These are phyloP conservation scores for Tinea trinotella DNA, from an alignment of 2,888 invertebrate species.

Conservation along the genomic window DNA sequence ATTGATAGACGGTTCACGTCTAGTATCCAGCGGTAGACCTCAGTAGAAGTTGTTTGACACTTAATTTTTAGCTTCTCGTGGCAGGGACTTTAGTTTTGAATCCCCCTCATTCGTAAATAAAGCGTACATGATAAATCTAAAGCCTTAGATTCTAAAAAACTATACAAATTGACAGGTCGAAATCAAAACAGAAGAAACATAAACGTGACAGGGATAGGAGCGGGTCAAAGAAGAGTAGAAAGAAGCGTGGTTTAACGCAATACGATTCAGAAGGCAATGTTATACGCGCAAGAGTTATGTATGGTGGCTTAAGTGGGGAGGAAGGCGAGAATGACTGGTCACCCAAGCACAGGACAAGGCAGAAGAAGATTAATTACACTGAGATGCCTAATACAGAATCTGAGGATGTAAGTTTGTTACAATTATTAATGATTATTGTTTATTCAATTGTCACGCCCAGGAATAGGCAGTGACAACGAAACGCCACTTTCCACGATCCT, in stretches of 20 bases:
- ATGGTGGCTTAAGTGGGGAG: slow-evolving; percentile 69
- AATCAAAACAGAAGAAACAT: slow-evolving; percentile 23
- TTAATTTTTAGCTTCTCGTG: too few species aligned
- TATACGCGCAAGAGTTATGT: slow-evolving; percentile 59
- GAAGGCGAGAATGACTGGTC: slow-evolving; percentile 70
- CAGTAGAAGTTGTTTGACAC: too few species aligned
- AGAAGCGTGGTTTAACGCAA: slow-evolving; percentile 39
- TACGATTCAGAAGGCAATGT: slow-evolving; percentile 56
- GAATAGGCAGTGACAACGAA: too few species aligned
- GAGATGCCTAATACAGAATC: slow-evolving; percentile 83
- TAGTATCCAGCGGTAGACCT: too few species aligned
- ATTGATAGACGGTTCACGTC: too few species aligned
- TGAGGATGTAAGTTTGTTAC: slow-evolving; percentile 71
- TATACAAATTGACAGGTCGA: background rate
- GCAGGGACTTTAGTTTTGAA: too few species aligned
- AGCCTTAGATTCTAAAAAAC: too few species aligned
- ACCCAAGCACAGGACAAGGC: slow-evolving; percentile 78
- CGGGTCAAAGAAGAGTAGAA: slow-evolving; percentile 24
- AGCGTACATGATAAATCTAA: too few species aligned
- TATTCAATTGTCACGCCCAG: too few species aligned
- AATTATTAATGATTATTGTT: background rate
- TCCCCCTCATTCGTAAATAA: too few species aligned
- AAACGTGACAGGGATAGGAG: background rate
- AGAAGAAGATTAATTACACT: slow-evolving; percentile 82
- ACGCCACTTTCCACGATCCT: too few species aligned